Evolutionary conservation across 2,113 vertebrate species (phyloP).

Genomic region (Herpetotheres cachinnans): DNA sequence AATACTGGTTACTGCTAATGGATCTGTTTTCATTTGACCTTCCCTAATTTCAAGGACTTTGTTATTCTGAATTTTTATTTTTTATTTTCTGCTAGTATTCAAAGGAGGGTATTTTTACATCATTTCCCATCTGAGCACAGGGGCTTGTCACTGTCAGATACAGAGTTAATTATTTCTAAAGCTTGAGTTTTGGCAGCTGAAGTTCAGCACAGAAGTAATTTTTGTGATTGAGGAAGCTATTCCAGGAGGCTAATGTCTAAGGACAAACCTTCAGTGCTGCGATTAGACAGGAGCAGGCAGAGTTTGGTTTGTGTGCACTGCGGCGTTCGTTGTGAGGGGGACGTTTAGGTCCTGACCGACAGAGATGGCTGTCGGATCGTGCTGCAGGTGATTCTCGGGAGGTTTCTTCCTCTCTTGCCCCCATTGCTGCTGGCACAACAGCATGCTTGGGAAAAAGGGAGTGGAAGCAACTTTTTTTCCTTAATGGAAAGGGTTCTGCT

Average conservation of each 20-base stretch:
- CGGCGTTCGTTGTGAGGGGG: accelerated
- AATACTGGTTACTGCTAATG: neutral
- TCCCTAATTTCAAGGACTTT: neutral
- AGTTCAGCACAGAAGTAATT: neutral
- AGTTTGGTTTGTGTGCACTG: neutral
- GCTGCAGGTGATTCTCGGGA: neutral
- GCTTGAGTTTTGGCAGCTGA: neutral
- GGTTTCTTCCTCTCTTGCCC: neutral
- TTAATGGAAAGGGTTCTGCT: neutral
- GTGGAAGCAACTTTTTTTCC: neutral
- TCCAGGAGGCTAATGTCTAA: neutral
- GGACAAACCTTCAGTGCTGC: neutral
- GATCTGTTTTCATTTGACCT: neutral
- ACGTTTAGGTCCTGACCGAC: neutral
- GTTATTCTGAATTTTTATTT: too few species aligned
- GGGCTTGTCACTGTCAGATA: neutral
- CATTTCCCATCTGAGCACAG: neutral
- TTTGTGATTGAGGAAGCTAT: neutral
- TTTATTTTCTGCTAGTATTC: too few species aligned
- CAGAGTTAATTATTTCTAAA: neutral
- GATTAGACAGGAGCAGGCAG: neutral
- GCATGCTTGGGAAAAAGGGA: neutral
- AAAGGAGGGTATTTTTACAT: neutral
- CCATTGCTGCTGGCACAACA: neutral
- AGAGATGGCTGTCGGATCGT: accelerated